These are phyloP conservation scores for Hybognathus amarus DNA, from an alignment of 2,797 vertebrate species.

Conservation along the genomic window DNA sequence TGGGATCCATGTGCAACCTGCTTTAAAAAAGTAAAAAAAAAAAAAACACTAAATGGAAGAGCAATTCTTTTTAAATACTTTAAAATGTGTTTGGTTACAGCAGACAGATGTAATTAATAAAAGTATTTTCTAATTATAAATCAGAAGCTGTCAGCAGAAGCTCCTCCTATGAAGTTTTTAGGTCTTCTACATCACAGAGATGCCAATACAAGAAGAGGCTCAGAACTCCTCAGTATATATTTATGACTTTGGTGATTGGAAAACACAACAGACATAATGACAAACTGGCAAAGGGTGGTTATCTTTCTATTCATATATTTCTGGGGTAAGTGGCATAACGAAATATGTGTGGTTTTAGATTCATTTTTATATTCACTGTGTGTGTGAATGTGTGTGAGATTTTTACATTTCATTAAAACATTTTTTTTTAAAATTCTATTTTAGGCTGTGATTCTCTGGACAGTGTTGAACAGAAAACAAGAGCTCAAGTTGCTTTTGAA, in stretches of 20 bases:
- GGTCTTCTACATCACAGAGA: not conserved
- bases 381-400: no score
- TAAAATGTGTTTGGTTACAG: not conserved
- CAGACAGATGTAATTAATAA: not conserved
- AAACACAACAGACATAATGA: slow-evolving; percentile 6
- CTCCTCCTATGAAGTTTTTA: not conserved
- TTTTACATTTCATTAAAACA: not conserved
- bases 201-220: not conserved
- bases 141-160: not conserved
- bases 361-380: not conserved
- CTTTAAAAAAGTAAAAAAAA: not conserved
- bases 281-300: not conserved
- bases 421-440: not conserved
- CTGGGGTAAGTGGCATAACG: not conserved
- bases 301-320: slow-evolving; percentile 11
- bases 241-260: not conserved
- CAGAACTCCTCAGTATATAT: not conserved
- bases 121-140: not conserved
- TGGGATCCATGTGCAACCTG: not conserved
- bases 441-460: slow-evolving; percentile 46
- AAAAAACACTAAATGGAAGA: not conserved
- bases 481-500: slow-evolving; percentile 39
- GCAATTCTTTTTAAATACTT: not conserved
- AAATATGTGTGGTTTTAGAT: not conserved
- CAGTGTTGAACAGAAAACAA: slow-evolving; percentile 43